A percentile compares a stretch with the other conserved stretches of the same genome.
These are phyloP conservation scores for Aporrectodea caliginosa DNA, from an alignment of 1,140 invertebrate species.

Conservation along the genomic window DNA sequence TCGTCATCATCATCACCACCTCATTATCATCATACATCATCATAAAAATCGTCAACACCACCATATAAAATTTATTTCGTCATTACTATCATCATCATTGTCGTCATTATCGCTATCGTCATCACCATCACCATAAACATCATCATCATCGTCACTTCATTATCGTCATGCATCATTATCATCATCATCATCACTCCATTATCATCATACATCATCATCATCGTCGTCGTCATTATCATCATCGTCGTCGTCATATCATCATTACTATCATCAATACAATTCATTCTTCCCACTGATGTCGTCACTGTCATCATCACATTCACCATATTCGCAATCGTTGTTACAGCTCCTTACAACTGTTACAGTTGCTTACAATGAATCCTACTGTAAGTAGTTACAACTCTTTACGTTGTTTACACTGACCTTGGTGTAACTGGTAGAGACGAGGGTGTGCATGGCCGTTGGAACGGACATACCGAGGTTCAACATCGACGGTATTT, in stretches of 20 bases:
- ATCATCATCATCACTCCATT: too few relatives aligned
- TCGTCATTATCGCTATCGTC: neutral
- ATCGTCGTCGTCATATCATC: too few relatives aligned
- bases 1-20: neutral
- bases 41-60: neutral
- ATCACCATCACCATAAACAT: neutral
- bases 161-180: neutral
- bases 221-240: too few relatives aligned
- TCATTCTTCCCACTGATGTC: too few relatives aligned
- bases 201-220: too few relatives aligned
- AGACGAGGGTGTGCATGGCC: neutral
- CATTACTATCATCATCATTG: neutral
- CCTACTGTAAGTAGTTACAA: too few relatives aligned
- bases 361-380: too few relatives aligned
- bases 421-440: neutral
- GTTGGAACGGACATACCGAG: neutral
- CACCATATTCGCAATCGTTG: too few relatives aligned
- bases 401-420: too few relatives aligned
- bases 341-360: too few relatives aligned
- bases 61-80: neutral
- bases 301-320: too few relatives aligned
- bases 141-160: neutral
- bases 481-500: neutral
- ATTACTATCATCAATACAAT: too few relatives aligned
- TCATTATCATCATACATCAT: constrained; percentile 2